Evolutionary conservation across 2,797 vertebrate genomes (phyloP).

Genomic region (Amazona ochrocephala): DNA sequence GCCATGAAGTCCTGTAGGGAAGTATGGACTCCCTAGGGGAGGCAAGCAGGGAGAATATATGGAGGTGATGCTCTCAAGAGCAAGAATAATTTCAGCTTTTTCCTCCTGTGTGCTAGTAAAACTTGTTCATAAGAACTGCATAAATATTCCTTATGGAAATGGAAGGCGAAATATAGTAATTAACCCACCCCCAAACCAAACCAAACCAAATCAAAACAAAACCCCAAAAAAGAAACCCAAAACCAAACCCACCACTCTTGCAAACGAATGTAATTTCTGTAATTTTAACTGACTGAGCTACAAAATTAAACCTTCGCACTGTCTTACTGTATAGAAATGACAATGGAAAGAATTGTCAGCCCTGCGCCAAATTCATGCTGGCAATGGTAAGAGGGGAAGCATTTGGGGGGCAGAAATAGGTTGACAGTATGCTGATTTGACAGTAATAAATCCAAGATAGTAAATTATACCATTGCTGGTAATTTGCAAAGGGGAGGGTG

Average conservation of each 20-base stretch:
- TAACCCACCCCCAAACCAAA: neutral
- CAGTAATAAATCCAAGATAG: slow-evolving; percentile 42
- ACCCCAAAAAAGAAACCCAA: neutral
- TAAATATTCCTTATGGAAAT: slow-evolving; percentile 56
- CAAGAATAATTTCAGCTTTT: neutral
- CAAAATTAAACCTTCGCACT: neutral
- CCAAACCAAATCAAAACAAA: neutral
- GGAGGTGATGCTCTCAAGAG: neutral
- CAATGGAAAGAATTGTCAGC: neutral
- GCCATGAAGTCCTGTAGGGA: neutral
- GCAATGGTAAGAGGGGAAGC: neutral
- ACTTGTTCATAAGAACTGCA: neutral
- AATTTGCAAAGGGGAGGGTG: slow-evolving; percentile 48
- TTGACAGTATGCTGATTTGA: slow-evolving; percentile 32
- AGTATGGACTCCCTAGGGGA: neutral
- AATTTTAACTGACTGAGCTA: slow-evolving; percentile 1
- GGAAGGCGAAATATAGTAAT: slow-evolving; percentile 28
- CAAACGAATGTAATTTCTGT: neutral
- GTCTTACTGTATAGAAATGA: neutral
- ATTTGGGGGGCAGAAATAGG: slow-evolving; percentile 32
- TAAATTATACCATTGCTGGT: slow-evolving; percentile 34
- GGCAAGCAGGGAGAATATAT: neutral
- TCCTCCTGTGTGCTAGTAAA: neutral
- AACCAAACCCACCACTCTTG: neutral
- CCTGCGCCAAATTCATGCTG: neutral